These are phyloP conservation scores for Lissonota sp. DNA, from an alignment of 2,888 invertebrate species.

Conservation along the genomic window DNA sequence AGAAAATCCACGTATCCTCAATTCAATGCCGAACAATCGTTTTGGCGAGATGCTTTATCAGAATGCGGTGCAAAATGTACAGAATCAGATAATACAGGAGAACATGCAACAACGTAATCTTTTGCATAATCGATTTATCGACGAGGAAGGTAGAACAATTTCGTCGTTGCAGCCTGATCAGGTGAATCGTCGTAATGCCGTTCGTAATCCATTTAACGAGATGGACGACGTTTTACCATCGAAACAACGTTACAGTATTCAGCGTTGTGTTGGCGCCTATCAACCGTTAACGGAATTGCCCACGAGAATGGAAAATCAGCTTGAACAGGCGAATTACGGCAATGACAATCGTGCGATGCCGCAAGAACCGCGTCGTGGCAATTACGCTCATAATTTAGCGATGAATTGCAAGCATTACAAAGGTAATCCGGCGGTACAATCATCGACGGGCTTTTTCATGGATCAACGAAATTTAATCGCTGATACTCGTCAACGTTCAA, in stretches of 20 bases:
- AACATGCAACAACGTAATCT: conserved; percentile 81
- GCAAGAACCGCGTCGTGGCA: conserved; percentile 77
- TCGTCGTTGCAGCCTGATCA: conserved; percentile 44
- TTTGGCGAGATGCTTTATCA: conserved; percentile 80
- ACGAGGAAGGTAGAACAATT: conserved; percentile 43
- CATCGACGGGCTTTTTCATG: conserved; percentile 11
- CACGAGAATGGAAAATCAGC: conserved; percentile 75
- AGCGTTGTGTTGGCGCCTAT: too few species aligned
- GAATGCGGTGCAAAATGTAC: conserved; percentile 82
- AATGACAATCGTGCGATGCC: conserved; percentile 77
- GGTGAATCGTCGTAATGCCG: conserved; percentile 46
- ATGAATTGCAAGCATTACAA: conserved; percentile 71
- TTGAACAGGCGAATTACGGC: conserved; percentile 69
- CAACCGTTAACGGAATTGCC: conserved; percentile 73
- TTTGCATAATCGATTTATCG: conserved; percentile 71
- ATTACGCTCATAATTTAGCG: conserved; percentile 73
- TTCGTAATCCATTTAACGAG: conserved; percentile 47
- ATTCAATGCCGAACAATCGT: conserved; percentile 72
- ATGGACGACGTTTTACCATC: conserved; percentile 37
- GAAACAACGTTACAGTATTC: too few species aligned
- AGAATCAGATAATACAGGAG: conserved; percentile 82
- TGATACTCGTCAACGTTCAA: conserved; percentile 37
- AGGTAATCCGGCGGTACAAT: conserved; percentile 54
- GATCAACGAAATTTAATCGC: conserved; percentile 38
- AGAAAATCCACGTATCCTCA: conserved; percentile 70